These are phyloP conservation scores for Pollenia amentaria DNA, from an alignment of 2,888 invertebrate species.

Conservation along the genomic window DNA sequence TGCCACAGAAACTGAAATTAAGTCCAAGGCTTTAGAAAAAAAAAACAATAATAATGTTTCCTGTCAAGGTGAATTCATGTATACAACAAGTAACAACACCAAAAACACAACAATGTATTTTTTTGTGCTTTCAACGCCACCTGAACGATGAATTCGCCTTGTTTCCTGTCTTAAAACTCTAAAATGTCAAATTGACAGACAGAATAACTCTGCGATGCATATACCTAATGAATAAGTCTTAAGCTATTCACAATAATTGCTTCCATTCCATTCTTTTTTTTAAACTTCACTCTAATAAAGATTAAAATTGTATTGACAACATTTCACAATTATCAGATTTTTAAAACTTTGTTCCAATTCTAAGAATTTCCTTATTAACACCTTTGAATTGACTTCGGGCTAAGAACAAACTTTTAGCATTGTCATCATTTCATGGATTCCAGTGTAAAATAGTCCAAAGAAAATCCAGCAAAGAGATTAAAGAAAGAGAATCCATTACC, in stretches of 20 bases:
- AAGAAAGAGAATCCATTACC: conserved; percentile 68
- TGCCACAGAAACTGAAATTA: no score
- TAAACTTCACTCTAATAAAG: neutral
- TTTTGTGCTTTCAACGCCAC: no score
- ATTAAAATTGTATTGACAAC: neutral
- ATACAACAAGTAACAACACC: no score
- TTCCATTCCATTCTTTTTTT: neutral
- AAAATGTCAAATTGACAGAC: no score
- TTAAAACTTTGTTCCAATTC: conserved; percentile 24
- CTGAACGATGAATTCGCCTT: no score
- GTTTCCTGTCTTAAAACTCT: no score
- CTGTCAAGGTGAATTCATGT: no score
- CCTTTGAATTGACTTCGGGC: neutral
- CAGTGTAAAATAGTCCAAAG: neutral
- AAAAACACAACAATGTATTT: no score
- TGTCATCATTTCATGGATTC: neutral
- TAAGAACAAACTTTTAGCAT: neutral
- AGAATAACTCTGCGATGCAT: no score
- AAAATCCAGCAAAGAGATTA: neutral
- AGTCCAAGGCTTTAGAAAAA: no score
- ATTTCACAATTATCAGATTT: neutral
- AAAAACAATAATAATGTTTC: no score
- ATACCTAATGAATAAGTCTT: no score
- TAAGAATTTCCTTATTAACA: conserved; percentile 29
- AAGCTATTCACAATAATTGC: neutral